A percentile compares a stretch with the other conserved stretches of the same genome.
Conservation (phyloP, 2,113 vertebrate genomes). For the Spea bombifrons region DNA sequence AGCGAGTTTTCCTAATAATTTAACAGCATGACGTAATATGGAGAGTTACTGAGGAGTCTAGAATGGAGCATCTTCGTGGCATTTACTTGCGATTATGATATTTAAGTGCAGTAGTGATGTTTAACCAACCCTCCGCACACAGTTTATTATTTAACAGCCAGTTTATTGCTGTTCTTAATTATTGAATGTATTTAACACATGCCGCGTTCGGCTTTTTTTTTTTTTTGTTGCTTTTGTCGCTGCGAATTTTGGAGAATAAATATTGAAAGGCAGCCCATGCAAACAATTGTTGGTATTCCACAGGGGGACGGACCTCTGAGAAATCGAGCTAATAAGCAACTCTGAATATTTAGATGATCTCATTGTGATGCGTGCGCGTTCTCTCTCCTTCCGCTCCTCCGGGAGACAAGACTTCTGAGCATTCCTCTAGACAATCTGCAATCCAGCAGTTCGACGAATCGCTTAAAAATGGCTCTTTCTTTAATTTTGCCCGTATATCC, state of each 20-base stretch:
- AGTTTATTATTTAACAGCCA: too few relatives aligned
- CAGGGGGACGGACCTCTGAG: slow-evolving; percentile 5
- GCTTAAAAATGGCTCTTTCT: neutral
- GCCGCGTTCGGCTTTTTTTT: too few relatives aligned
- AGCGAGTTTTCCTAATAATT: too few relatives aligned
- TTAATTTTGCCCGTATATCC: slow-evolving; percentile 5
- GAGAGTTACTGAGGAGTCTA: too few relatives aligned
- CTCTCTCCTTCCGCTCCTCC: neutral
- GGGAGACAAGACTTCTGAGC: slow-evolving; percentile 14
- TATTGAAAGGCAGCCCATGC: slow-evolving; percentile 15
- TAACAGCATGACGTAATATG: too few relatives aligned
- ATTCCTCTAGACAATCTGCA: slow-evolving; percentile 16
- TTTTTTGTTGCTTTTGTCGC: neutral
- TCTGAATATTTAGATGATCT: slow-evolving; percentile 24
- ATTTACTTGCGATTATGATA: too few relatives aligned
- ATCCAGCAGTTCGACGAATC: neutral
- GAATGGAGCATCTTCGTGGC: too few relatives aligned
- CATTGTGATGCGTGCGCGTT: slow-evolving; percentile 1
- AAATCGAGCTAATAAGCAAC: slow-evolving; percentile 9
- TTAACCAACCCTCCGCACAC: too few relatives aligned
- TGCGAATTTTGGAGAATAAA: slow-evolving; percentile 8
- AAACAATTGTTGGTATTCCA: neutral
- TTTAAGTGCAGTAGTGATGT: too few relatives aligned
- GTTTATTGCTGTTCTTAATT: too few relatives aligned
- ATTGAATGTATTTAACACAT: too few relatives aligned